phyloP scores from a whole-genome alignment of 2,113 vertebrate species.

The Grallaria varia region DNA sequence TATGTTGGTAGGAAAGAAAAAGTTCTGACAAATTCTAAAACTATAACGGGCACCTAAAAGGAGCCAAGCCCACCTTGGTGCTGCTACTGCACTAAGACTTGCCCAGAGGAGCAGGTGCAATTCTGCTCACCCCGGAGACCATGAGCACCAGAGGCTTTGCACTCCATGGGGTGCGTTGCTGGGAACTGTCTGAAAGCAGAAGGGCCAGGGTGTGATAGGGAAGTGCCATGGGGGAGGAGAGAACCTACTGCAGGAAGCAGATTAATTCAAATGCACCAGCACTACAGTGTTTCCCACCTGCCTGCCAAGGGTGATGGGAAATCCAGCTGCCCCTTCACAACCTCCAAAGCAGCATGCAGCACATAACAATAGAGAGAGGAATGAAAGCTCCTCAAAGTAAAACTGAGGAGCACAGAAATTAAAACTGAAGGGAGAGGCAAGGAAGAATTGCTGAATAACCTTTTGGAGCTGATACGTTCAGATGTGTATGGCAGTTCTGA shows the following conservation, averaged over 20 bases:
- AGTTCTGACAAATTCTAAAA: too few species aligned
- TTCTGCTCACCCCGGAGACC: background rate
- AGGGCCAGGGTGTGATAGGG: rapidly evolving
- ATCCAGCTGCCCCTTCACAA: background rate
- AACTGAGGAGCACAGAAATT: background rate
- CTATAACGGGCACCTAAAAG: background rate
- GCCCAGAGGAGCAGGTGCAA: background rate
- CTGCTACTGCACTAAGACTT: background rate
- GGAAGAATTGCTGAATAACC: background rate
- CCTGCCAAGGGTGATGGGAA: background rate
- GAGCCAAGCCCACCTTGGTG: background rate
- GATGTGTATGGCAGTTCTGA: background rate
- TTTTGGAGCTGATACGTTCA: background rate
- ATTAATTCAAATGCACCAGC: background rate
- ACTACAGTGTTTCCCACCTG: rapidly evolving
- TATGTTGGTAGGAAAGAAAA: too few species aligned
- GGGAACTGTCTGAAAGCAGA: background rate
- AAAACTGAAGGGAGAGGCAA: background rate
- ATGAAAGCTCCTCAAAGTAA: background rate
- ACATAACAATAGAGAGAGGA: background rate
- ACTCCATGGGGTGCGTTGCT: background rate
- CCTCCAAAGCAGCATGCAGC: background rate
- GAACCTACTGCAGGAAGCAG: background rate
- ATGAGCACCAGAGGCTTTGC: rapidly evolving
- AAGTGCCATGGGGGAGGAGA: background rate